Evolutionary conservation across 2,888 invertebrate genomes (phyloP).

Genomic region (Perdita meconis): DNA sequence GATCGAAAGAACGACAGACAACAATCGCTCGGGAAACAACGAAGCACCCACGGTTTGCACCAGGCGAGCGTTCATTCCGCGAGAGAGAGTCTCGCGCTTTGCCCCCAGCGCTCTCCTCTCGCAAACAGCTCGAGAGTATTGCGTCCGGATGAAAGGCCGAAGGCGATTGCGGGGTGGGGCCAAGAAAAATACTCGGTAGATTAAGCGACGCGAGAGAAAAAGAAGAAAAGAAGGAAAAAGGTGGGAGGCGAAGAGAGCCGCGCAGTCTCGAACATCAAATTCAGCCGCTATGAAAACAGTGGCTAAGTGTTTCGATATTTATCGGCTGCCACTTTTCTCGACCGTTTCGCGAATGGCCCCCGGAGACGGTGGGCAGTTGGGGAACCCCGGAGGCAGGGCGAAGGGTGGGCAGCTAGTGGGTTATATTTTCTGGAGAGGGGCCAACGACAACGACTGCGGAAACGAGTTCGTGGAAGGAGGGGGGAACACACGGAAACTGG

Average conservation of each 20-base stretch:
- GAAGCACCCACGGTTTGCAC: not conserved
- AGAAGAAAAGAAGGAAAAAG: no score
- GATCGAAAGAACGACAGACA: not conserved
- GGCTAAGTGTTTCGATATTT: slow-evolving; percentile 82
- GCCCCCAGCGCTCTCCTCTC: slow-evolving; percentile 9
- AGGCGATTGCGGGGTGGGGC: slow-evolving; percentile 4
- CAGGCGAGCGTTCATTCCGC: not conserved
- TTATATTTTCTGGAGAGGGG: slow-evolving; percentile 78
- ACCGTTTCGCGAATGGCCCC: slow-evolving; percentile 65
- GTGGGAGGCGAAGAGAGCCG: slow-evolving; percentile 9
- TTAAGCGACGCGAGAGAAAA: slow-evolving; percentile 15
- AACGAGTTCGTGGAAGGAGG: slow-evolving; percentile 57
- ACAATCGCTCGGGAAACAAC: slow-evolving; percentile 8
- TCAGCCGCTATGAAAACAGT: slow-evolving; percentile 77
- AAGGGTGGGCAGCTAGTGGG: slow-evolving; percentile 49
- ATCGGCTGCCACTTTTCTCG: slow-evolving; percentile 77
- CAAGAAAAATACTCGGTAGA: slow-evolving; percentile 37
- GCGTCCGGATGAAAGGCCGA: slow-evolving; percentile 10
- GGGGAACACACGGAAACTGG: slow-evolving; percentile 45
- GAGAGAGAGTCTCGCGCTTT: not conserved
- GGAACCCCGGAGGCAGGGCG: slow-evolving; percentile 13
- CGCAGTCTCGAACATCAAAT: slow-evolving; percentile 53
- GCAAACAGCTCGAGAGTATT: slow-evolving; percentile 21
- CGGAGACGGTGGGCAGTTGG: slow-evolving; percentile 52
- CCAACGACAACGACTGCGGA: slow-evolving; percentile 77